These are phyloP conservation scores for Ahaetulla prasina DNA, from an alignment of 2,113 vertebrate genomes.

Conservation along the genomic window DNA sequence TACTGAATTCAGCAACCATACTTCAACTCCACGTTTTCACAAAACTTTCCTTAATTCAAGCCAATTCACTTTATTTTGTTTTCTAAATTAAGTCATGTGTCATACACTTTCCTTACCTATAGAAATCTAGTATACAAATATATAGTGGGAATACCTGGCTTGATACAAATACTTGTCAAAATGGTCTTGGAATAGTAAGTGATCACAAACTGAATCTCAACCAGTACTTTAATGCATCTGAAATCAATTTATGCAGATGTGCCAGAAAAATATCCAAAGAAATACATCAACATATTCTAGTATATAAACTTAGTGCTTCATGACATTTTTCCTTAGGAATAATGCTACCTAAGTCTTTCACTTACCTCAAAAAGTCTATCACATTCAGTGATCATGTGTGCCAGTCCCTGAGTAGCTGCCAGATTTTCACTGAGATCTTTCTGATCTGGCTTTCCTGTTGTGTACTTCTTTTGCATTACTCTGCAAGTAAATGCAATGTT, in stretches of 20 bases:
- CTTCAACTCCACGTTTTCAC: background rate
- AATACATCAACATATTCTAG: slow-evolving; percentile 9
- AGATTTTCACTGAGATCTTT: slow-evolving; percentile 97
- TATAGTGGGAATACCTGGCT: background rate
- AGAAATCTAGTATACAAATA: background rate
- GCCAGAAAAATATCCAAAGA: slow-evolving; percentile 38
- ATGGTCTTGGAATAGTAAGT: background rate
- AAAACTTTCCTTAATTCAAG: background rate
- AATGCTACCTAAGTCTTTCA: slow-evolving; percentile 42
- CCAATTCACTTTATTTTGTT: background rate
- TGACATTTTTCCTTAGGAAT: slow-evolving; percentile 39
- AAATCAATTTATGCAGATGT: background rate
- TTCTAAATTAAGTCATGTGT: background rate
- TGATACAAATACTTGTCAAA: background rate
- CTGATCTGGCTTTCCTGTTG: slow-evolving; percentile 93
- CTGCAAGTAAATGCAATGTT: slow-evolving; percentile 70
- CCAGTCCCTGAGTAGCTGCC: slow-evolving; percentile 92
- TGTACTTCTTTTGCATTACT: slow-evolving; percentile 95
- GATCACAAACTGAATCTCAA: background rate
- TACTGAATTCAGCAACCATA: background rate
- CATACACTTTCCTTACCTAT: background rate
- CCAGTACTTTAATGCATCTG: background rate
- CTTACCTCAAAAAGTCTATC: slow-evolving; percentile 92
- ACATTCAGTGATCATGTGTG: slow-evolving; percentile 96
- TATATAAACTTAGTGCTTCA: slow-evolving; percentile 40